phyloP scores from a whole-genome alignment of 2,113 vertebrate species.

The Apteryx mantelli region DNA sequence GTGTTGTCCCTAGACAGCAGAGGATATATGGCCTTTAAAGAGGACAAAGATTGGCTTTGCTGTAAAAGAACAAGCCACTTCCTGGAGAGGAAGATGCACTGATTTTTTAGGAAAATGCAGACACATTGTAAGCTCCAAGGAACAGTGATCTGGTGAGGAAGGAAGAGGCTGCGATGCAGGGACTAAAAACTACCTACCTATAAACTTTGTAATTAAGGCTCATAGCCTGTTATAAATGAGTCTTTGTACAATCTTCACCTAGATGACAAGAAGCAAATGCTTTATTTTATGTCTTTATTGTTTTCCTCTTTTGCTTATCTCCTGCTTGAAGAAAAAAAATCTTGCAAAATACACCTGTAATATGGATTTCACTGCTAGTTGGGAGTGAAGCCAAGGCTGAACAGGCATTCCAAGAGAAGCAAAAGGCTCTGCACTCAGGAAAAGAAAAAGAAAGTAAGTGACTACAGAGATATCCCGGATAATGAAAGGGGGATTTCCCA shows the following conservation, averaged over 20 bases:
- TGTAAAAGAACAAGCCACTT: conserved; percentile 67
- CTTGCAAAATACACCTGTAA: neutral
- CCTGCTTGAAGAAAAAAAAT: neutral
- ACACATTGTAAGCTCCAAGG: conserved; percentile 51
- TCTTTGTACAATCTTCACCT: conserved; percentile 18
- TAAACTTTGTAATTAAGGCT: conserved; percentile 22
- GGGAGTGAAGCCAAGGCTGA: neutral
- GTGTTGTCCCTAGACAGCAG: conserved; percentile 60
- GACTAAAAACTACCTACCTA: conserved; percentile 50
- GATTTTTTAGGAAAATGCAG: conserved; percentile 64
- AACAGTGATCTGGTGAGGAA: conserved; percentile 46
- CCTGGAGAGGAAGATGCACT: conserved; percentile 58
- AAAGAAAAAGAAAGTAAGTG: neutral
- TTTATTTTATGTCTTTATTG: conserved; percentile 26
- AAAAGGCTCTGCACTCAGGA: neutral
- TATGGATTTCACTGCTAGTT: neutral
- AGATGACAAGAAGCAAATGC: conserved; percentile 4
- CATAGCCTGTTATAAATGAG: conserved; percentile 20
- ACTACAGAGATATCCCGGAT: neutral
- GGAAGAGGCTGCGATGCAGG: conserved; percentile 9
- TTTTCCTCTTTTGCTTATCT: conserved; percentile 20
- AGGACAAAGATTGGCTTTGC: conserved; percentile 64
- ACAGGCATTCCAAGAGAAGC: neutral
- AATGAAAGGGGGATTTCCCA: neutral
- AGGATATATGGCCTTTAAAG: conserved; percentile 41